These are phyloP conservation scores for Muntiacus reevesi DNA, from an alignment of 2,113 vertebrate genomes.

Conservation along the genomic window DNA sequence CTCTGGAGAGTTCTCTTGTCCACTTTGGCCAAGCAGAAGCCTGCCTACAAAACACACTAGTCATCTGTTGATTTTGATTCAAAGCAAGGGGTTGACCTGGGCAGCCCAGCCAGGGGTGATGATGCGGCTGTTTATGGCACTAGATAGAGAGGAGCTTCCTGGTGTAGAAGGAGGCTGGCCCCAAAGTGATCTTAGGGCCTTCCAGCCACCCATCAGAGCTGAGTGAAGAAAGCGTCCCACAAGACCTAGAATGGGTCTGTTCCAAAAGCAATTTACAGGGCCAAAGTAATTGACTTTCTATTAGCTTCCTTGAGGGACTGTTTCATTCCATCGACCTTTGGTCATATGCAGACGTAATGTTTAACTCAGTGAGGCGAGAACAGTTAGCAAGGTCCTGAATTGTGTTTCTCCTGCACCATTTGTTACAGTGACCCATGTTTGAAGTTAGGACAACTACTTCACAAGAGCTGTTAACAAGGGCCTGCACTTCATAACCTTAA, in stretches of 20 bases:
- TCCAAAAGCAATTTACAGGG: constrained; percentile 39
- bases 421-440: neutral
- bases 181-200: neutral
- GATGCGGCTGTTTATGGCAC: neutral
- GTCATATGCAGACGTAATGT: neutral
- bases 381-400: constrained; percentile 16
- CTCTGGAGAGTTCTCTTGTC: neutral
- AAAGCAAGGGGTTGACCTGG: neutral
- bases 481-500: neutral
- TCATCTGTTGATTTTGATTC: neutral
- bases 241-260: neutral
- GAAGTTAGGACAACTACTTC: neutral
- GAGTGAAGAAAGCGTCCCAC: neutral
- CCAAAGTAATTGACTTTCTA: constrained; percentile 61
- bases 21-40: neutral
- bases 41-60: neutral
- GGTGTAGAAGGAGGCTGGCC: accelerated
- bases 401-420: neutral
- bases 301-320: constrained; percentile 42
- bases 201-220: neutral
- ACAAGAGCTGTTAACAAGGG: neutral
- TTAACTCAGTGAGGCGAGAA: constrained; percentile 3
- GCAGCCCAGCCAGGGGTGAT: accelerated
- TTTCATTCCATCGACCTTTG: constrained; percentile 10
- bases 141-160: neutral